These are phyloP conservation scores for Lasius fuliginosus DNA, from an alignment of 2,888 invertebrate species.

Conservation along the genomic window DNA sequence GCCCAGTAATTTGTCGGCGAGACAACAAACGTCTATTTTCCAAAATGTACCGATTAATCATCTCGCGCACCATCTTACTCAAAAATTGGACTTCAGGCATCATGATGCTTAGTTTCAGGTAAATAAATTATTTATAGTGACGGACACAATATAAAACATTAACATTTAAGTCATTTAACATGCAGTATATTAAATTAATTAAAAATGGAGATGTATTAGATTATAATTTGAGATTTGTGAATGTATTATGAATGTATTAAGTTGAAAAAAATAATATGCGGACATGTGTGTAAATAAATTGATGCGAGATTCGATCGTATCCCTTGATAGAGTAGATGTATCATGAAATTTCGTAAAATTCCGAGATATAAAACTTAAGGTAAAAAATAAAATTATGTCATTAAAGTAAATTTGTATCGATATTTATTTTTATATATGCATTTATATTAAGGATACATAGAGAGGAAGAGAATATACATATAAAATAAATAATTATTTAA, in stretches of 20 bases:
- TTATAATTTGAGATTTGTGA: conserved; percentile 9
- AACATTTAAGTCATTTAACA: conserved; percentile 4
- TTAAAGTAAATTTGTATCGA: background rate
- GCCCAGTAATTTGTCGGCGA: conserved; percentile 81
- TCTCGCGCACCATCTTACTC: conserved; percentile 78
- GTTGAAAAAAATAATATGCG: background rate
- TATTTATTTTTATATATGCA: conserved; percentile 60
- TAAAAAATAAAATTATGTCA: background rate
- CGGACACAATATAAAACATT: background rate
- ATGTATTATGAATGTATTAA: background rate
- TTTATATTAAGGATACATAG: conserved; percentile 66
- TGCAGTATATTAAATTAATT: background rate
- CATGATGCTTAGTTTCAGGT: conserved; percentile 77
- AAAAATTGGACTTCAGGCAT: conserved; percentile 83
- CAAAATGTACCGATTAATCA: conserved; percentile 79
- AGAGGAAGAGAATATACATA: conserved; percentile 22
- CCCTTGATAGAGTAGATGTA: background rate
- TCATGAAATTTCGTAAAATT: conserved; percentile 8
- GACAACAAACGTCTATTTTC: conserved; percentile 80
- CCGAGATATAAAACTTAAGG: background rate
- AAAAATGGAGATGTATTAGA: background rate
- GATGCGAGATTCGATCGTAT: background rate
- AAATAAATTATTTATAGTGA: background rate
- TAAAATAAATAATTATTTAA: conserved; percentile 51
- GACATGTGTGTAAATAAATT: conserved; percentile 22